Base-by-base conservation (phyloP, 2,113 vertebrate genomes). In the Tetrao urogallus region DNA sequence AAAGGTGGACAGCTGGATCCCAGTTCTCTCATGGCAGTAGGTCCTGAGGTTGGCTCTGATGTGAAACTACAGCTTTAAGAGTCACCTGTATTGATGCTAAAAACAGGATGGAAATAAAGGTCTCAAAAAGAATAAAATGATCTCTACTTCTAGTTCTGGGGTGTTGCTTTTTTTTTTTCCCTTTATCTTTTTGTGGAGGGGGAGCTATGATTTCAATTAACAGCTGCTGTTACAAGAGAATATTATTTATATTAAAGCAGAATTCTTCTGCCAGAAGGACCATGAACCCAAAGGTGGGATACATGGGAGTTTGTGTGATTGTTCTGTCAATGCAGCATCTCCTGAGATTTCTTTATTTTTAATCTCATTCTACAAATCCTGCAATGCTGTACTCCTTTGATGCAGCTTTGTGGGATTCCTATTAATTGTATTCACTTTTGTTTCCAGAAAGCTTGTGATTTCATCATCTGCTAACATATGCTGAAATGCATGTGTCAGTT, bases 361-460 rank as follows among this genome's bases (percentile, higher is more conserved):
- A 92, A 92, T 95, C 80, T 74, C 83, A 19, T 90, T 76, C 80
- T 78, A 92, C 73, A 90, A 93, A 86, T 86, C 70, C 77, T 38
- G n/a, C 61, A 50, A n/a, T 50, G 63, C 45, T 34, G 27, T 71
- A 78, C 71, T 4, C 2, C 66, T 91, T 88, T 82, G 88, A 94
- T 93, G 91, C 4, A 4, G 69, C 93, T 95, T 91, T 61, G 72
- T 83, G 61, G 65, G 80, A 80, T 92, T 81, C 93, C 86, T 66
- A 82, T 91, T 96, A 94, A 88, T 86, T 76, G 52, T 16, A 84
- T 82, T 92, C 86, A 42, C 70, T 94, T 78, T 3, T 5, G 83
- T 75, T 90, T 93, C 88, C 86, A 88, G 52, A 73, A 96, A 95
- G 88, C 88, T 64, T 86, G 82, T 88, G 73, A 90, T 94, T 90